Base-by-base conservation (phyloP, 1,140 invertebrate genomes). In the Triops longicaudatus region DNA sequence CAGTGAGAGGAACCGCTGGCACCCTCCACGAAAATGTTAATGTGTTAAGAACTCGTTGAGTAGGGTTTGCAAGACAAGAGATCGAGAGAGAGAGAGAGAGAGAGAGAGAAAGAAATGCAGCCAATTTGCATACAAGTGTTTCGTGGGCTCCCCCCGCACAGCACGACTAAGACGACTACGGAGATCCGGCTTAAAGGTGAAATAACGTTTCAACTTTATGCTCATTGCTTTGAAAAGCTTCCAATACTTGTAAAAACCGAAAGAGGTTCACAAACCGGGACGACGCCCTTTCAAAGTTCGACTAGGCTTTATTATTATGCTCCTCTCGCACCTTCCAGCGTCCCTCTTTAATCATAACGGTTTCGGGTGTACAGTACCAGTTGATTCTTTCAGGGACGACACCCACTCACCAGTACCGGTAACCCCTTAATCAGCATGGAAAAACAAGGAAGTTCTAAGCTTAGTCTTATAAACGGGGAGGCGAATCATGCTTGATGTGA, bases 21-120 rank as follows among this genome's bases (percentile, higher is more conserved):
- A 17, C 17, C 50, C 14, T 63, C 50, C 22, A 22, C 17, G 50
- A 63, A 63, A 63, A 63, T 63, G 50, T 63, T 63, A 63, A 63
- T 63, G 50, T 17, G 50, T 63, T 63, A 63, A 63, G 50, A 63
- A 63, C 50, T 63, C 50, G 50, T 63, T 22, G 50, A 63, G 63
- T 43, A 72, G 42, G 37, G 76, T 37, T 27, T 10, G 73, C 28
- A 26, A 12, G 44, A 43, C 31, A 11, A 12, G 22, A 37, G 75
- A 28, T 12, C 26, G 17, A 41, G 76, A 73, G 42, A 72, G 41
- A 26, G 73, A 26, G 73, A 75, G 14, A 78, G 77, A 72, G 42
- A 78, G 73, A 74, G 10, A 78, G 1, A 14, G 71, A 50, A 14
- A 37, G 72, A 63, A 63, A 63, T 22, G 50, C 50, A 63, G 50